phyloP scores from a whole-genome alignment of 1,140 invertebrate genomes.

The Leptinotarsa defecta region DNA sequence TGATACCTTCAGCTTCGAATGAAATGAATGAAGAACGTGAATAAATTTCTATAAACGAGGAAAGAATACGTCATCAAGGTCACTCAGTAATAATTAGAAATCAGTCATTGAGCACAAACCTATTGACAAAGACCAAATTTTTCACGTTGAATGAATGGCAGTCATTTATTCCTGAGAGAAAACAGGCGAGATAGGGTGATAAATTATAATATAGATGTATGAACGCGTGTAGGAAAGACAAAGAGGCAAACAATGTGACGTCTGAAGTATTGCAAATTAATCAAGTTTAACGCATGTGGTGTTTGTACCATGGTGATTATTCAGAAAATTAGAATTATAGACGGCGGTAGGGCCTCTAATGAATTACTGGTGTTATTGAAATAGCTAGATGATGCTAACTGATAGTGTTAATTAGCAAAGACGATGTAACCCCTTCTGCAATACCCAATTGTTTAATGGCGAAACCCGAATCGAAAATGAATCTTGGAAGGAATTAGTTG shows the following conservation, averaged over 20 bases:
- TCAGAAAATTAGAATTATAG: slow-evolving; percentile 34
- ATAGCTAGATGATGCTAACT: slow-evolving; percentile 41
- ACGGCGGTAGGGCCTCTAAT: slow-evolving; percentile 38
- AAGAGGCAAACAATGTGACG: slow-evolving; percentile 4
- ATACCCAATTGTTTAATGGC: slow-evolving; percentile 37
- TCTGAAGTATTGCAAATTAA: slow-evolving; percentile 20
- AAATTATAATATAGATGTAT: slow-evolving; percentile 26
- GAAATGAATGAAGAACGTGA: no score
- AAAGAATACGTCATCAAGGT: background rate
- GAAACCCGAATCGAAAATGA: background rate
- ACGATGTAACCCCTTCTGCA: slow-evolving; percentile 38
- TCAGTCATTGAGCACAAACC: background rate
- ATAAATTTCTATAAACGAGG: no score
- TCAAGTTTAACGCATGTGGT: slow-evolving; percentile 24
- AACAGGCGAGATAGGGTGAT: slow-evolving; percentile 10
- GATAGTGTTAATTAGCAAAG: slow-evolving; percentile 45
- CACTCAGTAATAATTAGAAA: background rate
- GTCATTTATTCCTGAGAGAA: slow-evolving; percentile 7
- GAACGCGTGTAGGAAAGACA: background rate
- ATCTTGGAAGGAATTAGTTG: background rate
- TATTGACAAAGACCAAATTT: slow-evolving; percentile 4
- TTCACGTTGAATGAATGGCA: slow-evolving; percentile 6
- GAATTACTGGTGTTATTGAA: slow-evolving; percentile 40
- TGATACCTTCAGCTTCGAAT: no score
- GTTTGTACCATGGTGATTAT: slow-evolving; percentile 29